Percentiles rank a stretch among this genome's conserved stretches.
Conservation (phyloP, 2,113 vertebrate species). For the Spea bombifrons region DNA sequence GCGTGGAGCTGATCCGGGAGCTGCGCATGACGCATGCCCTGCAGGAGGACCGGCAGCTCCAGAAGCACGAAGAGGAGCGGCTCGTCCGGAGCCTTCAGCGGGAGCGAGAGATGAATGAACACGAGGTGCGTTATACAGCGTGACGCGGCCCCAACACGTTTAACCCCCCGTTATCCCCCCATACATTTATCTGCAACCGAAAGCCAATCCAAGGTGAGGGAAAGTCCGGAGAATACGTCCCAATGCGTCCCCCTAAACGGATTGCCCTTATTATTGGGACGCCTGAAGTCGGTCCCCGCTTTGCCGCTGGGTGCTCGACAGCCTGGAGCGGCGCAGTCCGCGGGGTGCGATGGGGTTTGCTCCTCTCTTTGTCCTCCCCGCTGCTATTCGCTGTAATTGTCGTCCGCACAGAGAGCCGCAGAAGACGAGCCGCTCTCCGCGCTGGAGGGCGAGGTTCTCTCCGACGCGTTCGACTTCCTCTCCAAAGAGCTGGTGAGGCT, state of each 20-base stretch:
- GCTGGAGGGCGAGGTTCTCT: conserved; percentile 69
- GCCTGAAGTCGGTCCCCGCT: too few species aligned
- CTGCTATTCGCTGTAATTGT: background rate
- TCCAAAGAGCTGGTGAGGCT: conserved; percentile 87
- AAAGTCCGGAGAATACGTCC: too few species aligned
- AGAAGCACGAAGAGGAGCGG: conserved; percentile 68
- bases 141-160: too few species aligned
- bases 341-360: too few species aligned
- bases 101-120: conserved; percentile 63
- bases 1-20: conserved; percentile 78
- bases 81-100: conserved; percentile 65
- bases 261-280: too few species aligned
- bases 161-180: too few species aligned
- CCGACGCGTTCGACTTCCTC: conserved; percentile 77
- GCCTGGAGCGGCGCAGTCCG: too few species aligned
- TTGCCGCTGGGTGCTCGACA: too few species aligned
- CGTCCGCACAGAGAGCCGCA: background rate
- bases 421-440: conserved; percentile 64
- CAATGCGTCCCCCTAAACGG: too few species aligned
- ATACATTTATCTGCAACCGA: too few species aligned
- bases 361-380: too few species aligned
- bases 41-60: conserved; percentile 70
- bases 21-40: conserved; percentile 75
- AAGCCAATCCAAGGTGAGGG: too few species aligned
- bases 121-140: conserved; percentile 58